Percentiles rank a stretch among this genome's conserved stretches.
Conservation (phyloP, 2,113 vertebrate genomes). For the Pandion haliaetus region DNA sequence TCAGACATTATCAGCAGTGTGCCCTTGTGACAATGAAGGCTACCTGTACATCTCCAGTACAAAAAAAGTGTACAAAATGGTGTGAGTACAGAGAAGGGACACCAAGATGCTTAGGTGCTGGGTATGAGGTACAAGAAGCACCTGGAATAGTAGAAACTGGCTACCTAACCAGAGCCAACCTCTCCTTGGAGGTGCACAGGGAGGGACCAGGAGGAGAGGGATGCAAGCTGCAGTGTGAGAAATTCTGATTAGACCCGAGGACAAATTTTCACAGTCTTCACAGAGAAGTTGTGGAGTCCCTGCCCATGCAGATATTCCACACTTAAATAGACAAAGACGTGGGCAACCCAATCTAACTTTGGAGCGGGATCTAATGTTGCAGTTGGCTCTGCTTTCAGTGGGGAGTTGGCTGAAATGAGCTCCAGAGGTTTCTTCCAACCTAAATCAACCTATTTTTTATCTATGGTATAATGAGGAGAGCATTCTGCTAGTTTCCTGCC, state of each 20-base stretch:
- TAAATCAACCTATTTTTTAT: neutral
- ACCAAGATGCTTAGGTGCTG: neutral
- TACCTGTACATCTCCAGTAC: neutral
- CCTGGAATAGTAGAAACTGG: neutral
- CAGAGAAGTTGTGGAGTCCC: neutral
- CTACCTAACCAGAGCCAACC: neutral
- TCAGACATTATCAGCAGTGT: neutral
- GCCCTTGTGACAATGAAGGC: neutral
- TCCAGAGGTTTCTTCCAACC: neutral
- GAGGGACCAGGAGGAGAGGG: neutral
- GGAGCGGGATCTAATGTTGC: rapidly evolving
- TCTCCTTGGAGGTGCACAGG: neutral
- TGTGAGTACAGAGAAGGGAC: neutral
- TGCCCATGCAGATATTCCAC: neutral
- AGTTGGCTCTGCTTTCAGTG: neutral
- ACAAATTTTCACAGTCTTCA: neutral
- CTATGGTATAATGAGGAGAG: neutral
- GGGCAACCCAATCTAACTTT: neutral
- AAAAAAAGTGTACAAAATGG: neutral
- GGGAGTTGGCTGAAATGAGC: neutral
- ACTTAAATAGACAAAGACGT: neutral
- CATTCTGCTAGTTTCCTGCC: neutral
- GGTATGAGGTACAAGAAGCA: neutral
- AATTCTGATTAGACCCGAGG: neutral
- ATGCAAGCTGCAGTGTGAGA: neutral